These are phyloP conservation scores for Forficula auricularia DNA, from an alignment of 1,140 invertebrate genomes.

Conservation along the genomic window DNA sequence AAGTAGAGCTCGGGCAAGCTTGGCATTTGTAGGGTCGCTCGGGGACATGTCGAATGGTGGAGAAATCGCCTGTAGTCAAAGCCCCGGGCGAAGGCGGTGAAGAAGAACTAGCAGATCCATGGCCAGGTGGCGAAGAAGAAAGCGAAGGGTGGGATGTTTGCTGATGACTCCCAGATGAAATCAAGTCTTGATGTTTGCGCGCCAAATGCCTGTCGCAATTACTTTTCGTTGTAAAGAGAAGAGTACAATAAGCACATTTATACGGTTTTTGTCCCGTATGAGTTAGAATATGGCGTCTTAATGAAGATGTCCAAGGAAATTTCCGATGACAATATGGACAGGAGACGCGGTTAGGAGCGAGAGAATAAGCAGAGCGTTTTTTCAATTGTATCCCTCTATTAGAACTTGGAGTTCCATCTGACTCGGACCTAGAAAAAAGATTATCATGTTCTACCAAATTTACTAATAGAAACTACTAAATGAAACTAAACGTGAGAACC, in stretches of 20 bases:
- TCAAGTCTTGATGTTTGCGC: constrained; percentile 49
- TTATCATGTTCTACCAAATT: too few relatives aligned
- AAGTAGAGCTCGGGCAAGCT: constrained; percentile 67
- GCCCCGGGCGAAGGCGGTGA: constrained; percentile 4
- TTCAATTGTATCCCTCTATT: constrained; percentile 31
- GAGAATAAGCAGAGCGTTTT: constrained; percentile 87
- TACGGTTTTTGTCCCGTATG: constrained; percentile 93
- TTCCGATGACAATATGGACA: constrained; percentile 83
- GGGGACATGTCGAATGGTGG: constrained; percentile 47
- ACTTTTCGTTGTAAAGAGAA: constrained; percentile 90
- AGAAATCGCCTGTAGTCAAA: constrained; percentile 23
- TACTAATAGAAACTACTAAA: neutral
- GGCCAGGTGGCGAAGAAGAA: constrained; percentile 14
- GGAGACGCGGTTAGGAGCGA: constrained; percentile 78
- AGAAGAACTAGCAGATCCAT: neutral
- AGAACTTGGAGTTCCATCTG: constrained; percentile 24
- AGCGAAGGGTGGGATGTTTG: constrained; percentile 3
- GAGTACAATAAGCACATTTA: constrained; percentile 77
- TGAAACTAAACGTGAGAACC: too few relatives aligned
- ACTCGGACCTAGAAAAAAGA: constrained; percentile 32
- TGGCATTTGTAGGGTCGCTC: constrained; percentile 71
- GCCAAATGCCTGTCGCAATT: constrained; percentile 88
- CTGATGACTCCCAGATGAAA: neutral
- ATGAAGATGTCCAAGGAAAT: constrained; percentile 90
- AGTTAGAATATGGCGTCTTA: constrained; percentile 78